Percentiles rank a stretch among this genome's conserved stretches.
Evolutionary conservation across 1,140 invertebrate genomes (phyloP).

Genomic region (Zaprionus ghesquierei): DNA sequence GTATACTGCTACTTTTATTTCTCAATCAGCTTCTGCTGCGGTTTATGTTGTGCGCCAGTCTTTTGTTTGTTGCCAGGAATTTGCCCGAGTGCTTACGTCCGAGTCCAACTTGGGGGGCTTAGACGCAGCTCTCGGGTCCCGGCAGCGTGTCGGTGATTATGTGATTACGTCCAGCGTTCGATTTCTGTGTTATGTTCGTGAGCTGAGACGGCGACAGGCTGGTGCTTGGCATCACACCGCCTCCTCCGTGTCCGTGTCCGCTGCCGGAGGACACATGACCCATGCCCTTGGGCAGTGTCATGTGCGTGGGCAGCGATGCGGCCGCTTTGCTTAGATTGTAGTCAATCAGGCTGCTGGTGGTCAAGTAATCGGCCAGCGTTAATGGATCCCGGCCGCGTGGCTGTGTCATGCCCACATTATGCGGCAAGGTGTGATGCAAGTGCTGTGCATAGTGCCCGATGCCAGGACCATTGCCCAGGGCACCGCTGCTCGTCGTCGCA

Average conservation of each 20-base stretch:
- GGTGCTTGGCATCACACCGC: conserved; percentile 50
- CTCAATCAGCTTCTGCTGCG: conserved; percentile 1
- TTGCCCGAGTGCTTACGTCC: conserved; percentile 15
- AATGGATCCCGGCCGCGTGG: conserved; percentile 64
- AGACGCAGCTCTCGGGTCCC: conserved; percentile 90
- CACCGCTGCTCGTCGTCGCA: neutral
- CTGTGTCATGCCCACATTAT: conserved; percentile 38
- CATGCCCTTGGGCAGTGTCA: conserved; percentile 75
- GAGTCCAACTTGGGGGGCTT: conserved; percentile 69
- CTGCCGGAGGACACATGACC: conserved; percentile 26
- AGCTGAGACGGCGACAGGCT: conserved; percentile 64
- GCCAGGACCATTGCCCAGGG: neutral
- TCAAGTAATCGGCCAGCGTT: conserved; percentile 75
- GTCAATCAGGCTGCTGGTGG: conserved; percentile 80
- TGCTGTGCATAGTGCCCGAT: conserved; percentile 48
- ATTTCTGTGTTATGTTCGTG: conserved; percentile 77
- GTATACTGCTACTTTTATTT: conserved; percentile 2
- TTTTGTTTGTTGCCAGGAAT: conserved; percentile 71
- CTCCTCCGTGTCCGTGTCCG: conserved; percentile 33
- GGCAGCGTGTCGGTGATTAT: conserved; percentile 89
- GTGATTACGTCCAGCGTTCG: conserved; percentile 83
- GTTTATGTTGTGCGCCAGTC: conserved; percentile 73
- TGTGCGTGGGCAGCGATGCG: conserved; percentile 48
- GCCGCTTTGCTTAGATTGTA: conserved; percentile 77
- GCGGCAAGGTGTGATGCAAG: conserved; percentile 68